Evolutionary conservation across 1,140 invertebrate genomes (phyloP), one percentile per base, ranked within the genome.

Genomic region (Drosophila obscura): DNA sequence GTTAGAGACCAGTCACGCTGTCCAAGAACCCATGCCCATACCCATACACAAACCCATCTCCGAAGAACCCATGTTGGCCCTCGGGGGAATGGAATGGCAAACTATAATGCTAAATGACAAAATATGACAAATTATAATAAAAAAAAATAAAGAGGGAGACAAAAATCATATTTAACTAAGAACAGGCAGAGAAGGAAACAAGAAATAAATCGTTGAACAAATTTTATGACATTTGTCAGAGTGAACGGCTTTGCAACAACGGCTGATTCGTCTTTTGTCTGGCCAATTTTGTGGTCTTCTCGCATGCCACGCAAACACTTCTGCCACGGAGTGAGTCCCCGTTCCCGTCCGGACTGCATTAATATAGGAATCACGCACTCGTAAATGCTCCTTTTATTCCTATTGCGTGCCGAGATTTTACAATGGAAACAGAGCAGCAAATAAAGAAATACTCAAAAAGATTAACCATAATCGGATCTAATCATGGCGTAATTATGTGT

Each of bases 91-190:
- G 44, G 39, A 26, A 56, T 22, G 53, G 51, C 49, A 65, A 83
- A 82, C 80, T 83, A 83, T 83, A 78, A 83, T 83, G 80, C 80
- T 83, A 79, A 83, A 82, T 83, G 80, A 83, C 80, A 83, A 82
- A 83, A 83, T 83, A 83, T 83, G 80, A 83, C 80, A 83, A 83
- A 83, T 83, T 83, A 83, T 76, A 73, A 76, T 77, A 79, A 79
- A 65, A 61, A 59, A 75, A 50, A 49, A 31, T 2, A 35, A 9
- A 15, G 28, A 16, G n/a, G 35, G 19, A 51, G 41, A 31, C 13
- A 51, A 61, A 51, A 22, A 41, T 13, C 4, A 64, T 65, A 64
- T 64, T 57, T 51, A 71, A 26, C 26, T 22, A 16, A 51, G 9
- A 35, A 35, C 11, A 59, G 46, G 41, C 11, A 19, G 2, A 28